Evolutionary conservation across 1,140 invertebrate species (phyloP), one percentile per base, ranked within the genome.

Genomic region (Danaus plexippus): DNA sequence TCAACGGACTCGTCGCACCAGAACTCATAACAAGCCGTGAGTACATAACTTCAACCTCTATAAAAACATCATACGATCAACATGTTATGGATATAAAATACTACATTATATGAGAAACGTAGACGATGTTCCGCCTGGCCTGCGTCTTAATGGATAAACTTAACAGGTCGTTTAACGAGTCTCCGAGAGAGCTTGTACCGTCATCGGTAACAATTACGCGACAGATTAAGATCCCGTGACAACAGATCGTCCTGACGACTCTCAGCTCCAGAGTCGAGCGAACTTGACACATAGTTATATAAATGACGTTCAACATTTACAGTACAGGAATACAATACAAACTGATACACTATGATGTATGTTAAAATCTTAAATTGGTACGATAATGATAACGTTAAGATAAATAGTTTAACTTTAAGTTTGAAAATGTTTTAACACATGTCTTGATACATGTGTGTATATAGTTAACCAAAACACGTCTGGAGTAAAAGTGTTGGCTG

Each of bases 11-110:
- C 56, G 92, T 96, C 58, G 92, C 94, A 49, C 92, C 92, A 4
- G 94, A 95, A 83, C 90, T 96, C 54, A 90, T 94, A 50, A 89
- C 91, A 64, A 90, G 90, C 69, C 93, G 93, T 95, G 87, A 92
- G 92, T 91, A 57, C 44, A 32, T 56, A 2, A 15, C 32, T 3
- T 1, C 15, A 42, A 11, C 12, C 32, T 51, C 9, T 5, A 11
- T 42, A 42, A n/a, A 42, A 47, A 47, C 22, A 47, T n/a, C 9
- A 12, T 47, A 47, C 46, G 11, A 47, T 10, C 11, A 9, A 47
- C 15, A 47, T 47, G 1, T 47, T 15, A 15, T 15, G 15, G 15
- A 1, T 15, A 15, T 15, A 15, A 15, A 15, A 15, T 15, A 15
- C 15, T 15, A 15, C 3, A 15, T 15, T 15, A 15, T 15, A 15